These are phyloP conservation scores for Pipistrellus kuhlii DNA, from an alignment of 2,797 vertebrate species.

Conservation along the genomic window DNA sequence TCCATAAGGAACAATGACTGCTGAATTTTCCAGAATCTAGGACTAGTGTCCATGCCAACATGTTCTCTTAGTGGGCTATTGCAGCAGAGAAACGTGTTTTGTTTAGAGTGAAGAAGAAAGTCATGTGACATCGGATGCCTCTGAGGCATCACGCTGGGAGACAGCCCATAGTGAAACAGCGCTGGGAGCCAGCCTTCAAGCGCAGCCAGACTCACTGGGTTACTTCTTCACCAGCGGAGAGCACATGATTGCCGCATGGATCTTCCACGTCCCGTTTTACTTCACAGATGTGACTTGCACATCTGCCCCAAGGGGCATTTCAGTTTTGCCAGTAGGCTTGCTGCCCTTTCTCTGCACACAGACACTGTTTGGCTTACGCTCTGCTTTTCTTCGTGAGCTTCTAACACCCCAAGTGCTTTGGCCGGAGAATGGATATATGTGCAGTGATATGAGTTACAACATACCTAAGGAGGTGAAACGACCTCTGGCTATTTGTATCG, in stretches of 20 bases:
- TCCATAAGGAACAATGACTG: background rate
- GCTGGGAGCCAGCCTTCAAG: background rate
- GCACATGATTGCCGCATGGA: background rate
- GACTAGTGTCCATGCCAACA: background rate
- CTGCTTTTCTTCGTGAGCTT: slow-evolving; percentile 16
- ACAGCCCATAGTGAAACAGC: too few relatives aligned
- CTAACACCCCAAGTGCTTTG: background rate
- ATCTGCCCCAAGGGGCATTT: background rate
- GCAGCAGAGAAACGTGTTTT: background rate
- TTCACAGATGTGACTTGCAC: background rate
- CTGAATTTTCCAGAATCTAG: background rate
- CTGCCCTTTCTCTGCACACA: background rate
- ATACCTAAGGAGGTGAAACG: slow-evolving; percentile 45
- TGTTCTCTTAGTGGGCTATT: background rate
- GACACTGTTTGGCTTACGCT: background rate
- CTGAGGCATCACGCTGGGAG: background rate
- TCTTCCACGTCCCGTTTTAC: background rate
- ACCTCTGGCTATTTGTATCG: slow-evolving; percentile 33
- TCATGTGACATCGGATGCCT: background rate
- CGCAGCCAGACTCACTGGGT: background rate
- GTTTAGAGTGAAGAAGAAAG: background rate
- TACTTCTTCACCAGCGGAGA: background rate
- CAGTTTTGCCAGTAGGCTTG: slow-evolving; percentile 10
- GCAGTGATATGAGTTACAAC: slow-evolving; percentile 67
- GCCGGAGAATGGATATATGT: background rate